Evolutionary conservation across 2,113 vertebrate genomes (phyloP).

Genomic region (Sylvilagus bachmani): DNA sequence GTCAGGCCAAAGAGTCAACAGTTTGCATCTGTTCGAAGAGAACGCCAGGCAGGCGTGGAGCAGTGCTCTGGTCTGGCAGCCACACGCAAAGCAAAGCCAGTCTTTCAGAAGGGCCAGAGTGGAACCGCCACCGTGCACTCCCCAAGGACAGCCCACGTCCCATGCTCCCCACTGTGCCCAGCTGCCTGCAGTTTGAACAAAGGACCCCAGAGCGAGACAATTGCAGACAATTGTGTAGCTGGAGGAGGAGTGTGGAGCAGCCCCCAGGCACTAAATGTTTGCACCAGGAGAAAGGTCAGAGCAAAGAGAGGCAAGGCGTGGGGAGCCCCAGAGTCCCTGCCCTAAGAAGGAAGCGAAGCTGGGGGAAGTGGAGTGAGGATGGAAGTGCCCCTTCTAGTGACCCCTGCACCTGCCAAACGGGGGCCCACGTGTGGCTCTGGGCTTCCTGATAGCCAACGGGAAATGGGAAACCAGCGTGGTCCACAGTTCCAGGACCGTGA

Average conservation of each 20-base stretch:
- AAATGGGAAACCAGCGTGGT: not conserved
- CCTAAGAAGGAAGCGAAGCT: not conserved
- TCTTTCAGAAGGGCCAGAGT: not conserved
- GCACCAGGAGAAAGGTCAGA: not conserved
- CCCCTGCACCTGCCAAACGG: not conserved
- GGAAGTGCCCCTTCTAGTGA: rapidly evolving
- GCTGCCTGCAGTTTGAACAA: not conserved
- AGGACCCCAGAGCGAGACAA: not conserved
- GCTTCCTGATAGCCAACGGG: not conserved
- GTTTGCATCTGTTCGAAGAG: conserved; percentile 68
- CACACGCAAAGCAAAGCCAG: not conserved
- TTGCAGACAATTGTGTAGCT: no score
- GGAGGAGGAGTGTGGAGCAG: no score
- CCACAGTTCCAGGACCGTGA: not conserved
- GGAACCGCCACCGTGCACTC: rapidly evolving
- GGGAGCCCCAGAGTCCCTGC: not conserved
- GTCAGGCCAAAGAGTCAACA: conserved; percentile 4
- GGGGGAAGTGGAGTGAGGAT: not conserved
- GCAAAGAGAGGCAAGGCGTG: not conserved
- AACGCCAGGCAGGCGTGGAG: conserved; percentile 76
- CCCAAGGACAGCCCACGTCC: not conserved
- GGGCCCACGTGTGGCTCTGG: rapidly evolving
- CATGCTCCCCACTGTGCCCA: rapidly evolving
- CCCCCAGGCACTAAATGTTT: not conserved
- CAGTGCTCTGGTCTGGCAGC: not conserved